Evolutionary conservation across 2,888 invertebrate genomes (phyloP), one percentile per base, ranked within the genome.

Genomic region (Crepidodera aurea): DNA sequence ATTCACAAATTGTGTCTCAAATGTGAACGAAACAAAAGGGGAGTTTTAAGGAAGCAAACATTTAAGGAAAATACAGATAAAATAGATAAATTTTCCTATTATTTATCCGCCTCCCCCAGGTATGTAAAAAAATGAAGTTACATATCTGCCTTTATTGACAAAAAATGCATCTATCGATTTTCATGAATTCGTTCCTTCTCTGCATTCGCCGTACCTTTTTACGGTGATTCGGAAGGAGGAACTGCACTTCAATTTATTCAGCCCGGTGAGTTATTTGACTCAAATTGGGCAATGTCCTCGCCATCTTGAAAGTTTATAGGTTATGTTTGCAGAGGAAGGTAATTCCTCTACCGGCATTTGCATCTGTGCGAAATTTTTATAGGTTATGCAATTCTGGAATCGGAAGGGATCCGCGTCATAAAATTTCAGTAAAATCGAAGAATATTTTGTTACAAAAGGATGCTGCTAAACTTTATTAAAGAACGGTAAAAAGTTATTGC

Each of bases 281-380:
- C 51, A 37, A 39, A 51, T 51, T 50, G 32, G 50, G 29, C 32
- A 32, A 32, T 12, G 50, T 50, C 32, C 50, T 25, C 51, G 27
- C 12, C 19, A 22, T 37, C 37, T 13, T 37, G 15, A 16, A 53
- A 53, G 22, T 53, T 53, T 53, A 40, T 53, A 29, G 53, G 27
- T 40, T 40, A 53, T 39, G 15, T 53, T 27, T 40, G 53, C 40
- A 22, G 27, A 54, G 32, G 12, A 54, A 54, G 29, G 42, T 44
- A 29, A 32, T 42, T 54, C 16, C 39, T 51, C 13, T 7, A 5
- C 2, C 6, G 5, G 18, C 18, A 48, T 46, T 46, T 46, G 46
- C 46, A 46, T 46, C 18, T 27, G 46, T 27, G 46, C 46, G 13
- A 48, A 48, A 48, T 48, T 48, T 48, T 48, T 48, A 48, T 27